These are phyloP conservation scores for Hololepta plana DNA, from an alignment of 2,888 invertebrate genomes.

Conservation along the genomic window DNA sequence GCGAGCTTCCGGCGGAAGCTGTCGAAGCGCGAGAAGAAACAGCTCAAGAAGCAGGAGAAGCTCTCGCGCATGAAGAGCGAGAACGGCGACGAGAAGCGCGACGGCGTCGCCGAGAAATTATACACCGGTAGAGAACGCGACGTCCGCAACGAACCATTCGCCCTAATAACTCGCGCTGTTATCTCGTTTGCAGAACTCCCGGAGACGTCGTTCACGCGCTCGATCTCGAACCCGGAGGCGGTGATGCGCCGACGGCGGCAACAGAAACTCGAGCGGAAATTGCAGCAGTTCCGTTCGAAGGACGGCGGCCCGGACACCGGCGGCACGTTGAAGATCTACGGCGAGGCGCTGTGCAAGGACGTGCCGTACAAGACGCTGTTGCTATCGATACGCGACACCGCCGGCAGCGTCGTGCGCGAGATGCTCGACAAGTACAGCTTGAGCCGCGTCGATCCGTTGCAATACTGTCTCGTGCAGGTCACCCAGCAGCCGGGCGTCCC, in stretches of 20 bases:
- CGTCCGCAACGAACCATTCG: not conserved
- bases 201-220: constrained; percentile 95
- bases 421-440: constrained; percentile 95
- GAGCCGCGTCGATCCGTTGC: constrained; percentile 58
- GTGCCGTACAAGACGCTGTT: constrained; percentile 97
- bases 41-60: constrained; percentile 88
- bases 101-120: constrained; percentile 75
- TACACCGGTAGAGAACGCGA: constrained; percentile 48
- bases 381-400: constrained; percentile 82
- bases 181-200: constrained; percentile 56
- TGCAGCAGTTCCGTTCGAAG: constrained; percentile 88
- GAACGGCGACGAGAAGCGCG: constrained; percentile 45
- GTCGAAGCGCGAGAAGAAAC: constrained; percentile 95
- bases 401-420: constrained; percentile 83
- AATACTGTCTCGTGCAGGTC: constrained; percentile 93
- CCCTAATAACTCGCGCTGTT: not conserved
- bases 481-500: constrained; percentile 31
- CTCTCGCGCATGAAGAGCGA: constrained; percentile 57
- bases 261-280: constrained; percentile 88
- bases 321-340: constrained; percentile 86
- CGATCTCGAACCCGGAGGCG: constrained; percentile 98
- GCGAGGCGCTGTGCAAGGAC: constrained; percentile 87
- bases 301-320: constrained; percentile 91
- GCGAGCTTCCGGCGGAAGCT: constrained; percentile 82
- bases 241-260: constrained; percentile 95